Evolutionary conservation across 2,113 vertebrate species (phyloP), one percentile per base, ranked within the genome.

Genomic region (Lepisosteus oculatus): DNA sequence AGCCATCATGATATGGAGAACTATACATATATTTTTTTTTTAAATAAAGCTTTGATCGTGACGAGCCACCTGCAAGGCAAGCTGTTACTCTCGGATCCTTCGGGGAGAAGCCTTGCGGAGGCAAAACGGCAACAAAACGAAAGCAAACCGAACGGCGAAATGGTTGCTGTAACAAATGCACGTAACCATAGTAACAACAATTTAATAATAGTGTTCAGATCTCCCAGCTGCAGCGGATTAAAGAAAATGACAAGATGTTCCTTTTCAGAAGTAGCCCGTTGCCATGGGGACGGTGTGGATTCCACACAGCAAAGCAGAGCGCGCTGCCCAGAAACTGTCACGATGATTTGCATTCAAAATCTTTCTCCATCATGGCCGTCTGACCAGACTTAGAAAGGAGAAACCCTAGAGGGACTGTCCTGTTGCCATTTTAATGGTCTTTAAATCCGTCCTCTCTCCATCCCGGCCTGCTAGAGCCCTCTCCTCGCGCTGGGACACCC

Each of bases 181-280:
- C 85, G 96, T 98, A 93, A 91, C 94, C 94, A 98, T 97, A 86
- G 97, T 90, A 97, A 98, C 97, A 90, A 93, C 94, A 95, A 95
- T 95, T 95, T 98, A 96, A 97, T 98, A 98, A 97, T 86, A 92
- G 88, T 88, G 87, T 95, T 96, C 94, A 85, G 90, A 88, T 93
- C 93, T 95, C 95, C 95, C 96, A 98, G 95, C 96, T 96, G 95
- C 96, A 95, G 89, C 85, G 95, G 95, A 97, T 98, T 98, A 98
- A 97, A 98, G 96, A 95, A 97, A 97, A 98, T 97, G 97, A 98
- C 97, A 97, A 98, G 95, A 97, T 95, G 94, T 96, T 96, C 95
- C 90, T 91, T 97, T 95, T 94, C 90, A 96, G 95, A 96, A 97
- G 94, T 93, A 88, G 92, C 93, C 88, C 76, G 95, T 94, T 96